Conservation (phyloP, 2,888 invertebrate species). For the Drosophila anomalipes region DNA sequence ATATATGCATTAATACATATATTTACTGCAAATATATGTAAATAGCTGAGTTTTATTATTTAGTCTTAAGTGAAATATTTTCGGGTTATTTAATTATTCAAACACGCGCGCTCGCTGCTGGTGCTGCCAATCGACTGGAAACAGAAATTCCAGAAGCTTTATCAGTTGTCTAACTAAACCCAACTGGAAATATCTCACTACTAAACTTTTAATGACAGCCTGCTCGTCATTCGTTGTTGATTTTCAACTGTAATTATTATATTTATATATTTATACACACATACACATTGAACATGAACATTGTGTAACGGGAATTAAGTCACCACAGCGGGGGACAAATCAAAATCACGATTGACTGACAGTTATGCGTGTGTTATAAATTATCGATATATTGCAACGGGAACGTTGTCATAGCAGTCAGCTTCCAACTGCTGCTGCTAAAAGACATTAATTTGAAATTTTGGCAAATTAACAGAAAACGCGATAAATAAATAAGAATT, state of each 20-base stretch:
- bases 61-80: neutral
- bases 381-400: conserved; percentile 45
- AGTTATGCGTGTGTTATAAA: neutral
- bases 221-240: neutral
- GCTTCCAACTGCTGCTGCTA: conserved; percentile 29
- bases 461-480: neutral
- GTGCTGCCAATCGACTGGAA: conserved; percentile 18
- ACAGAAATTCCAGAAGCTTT: neutral
- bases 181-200: neutral
- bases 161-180: neutral
- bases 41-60: neutral
- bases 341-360: conserved; percentile 2
- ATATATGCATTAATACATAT: neutral
- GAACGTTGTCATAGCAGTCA: conserved; percentile 25
- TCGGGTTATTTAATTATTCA: conserved; percentile 3
- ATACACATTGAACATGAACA: conserved; percentile 11
- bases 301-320: conserved; percentile 27
- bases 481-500: neutral
- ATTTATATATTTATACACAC: neutral
- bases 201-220: neutral
- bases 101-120: conserved; percentile 3
- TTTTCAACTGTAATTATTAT: neutral
- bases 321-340: conserved; percentile 28
- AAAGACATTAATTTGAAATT: conserved; percentile 31
- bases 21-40: neutral